These are phyloP conservation scores for Diplosoma virens DNA, from an alignment of 23 tunicate genomes.

Conservation along the genomic window DNA sequence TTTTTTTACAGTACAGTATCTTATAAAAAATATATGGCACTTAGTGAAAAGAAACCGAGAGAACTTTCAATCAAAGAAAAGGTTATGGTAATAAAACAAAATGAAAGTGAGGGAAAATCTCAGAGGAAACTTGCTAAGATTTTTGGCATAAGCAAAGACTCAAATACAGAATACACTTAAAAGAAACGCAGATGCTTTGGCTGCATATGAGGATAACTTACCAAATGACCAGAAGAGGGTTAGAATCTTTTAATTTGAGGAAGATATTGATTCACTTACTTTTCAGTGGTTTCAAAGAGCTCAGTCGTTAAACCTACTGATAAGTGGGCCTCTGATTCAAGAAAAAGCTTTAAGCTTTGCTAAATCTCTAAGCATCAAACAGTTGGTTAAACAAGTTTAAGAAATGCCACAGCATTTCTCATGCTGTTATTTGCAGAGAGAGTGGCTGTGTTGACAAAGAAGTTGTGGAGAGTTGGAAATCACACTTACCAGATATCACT, in stretches of 20 bases:
- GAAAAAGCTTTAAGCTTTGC: conserved; percentile 6
- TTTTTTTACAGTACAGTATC: too few relatives aligned
- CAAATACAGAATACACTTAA: too few relatives aligned
- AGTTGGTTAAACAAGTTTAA: conserved; percentile 13
- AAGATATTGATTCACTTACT: conserved; percentile 28
- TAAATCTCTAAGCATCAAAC: conserved; percentile 2
- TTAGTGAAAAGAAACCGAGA: too few relatives aligned
- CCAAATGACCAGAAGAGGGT: conserved; percentile 25
- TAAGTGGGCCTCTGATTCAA: conserved; percentile 26
- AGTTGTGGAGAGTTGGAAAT: conserved; percentile 19
- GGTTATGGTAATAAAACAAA: too few relatives aligned
- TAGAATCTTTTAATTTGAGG: conserved; percentile 7
- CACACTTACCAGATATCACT: conserved; percentile 19
- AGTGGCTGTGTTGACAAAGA: conserved; percentile 14
- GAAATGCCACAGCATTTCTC: conserved; percentile 11
- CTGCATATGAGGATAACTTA: too few relatives aligned
- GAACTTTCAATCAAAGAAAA: too few relatives aligned
- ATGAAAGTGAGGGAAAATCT: too few relatives aligned
- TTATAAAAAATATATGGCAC: too few relatives aligned
- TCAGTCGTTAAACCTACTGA: conserved; percentile 19
- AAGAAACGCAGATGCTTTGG: too few relatives aligned
- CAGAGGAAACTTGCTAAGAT: too few relatives aligned
- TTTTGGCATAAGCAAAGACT: too few relatives aligned
- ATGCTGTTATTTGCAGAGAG: conserved; percentile 14
- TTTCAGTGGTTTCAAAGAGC: conserved; percentile 18